Evolutionary conservation across 2,113 vertebrate species (phyloP).

Genomic region (Pachycephala philippinensis): DNA sequence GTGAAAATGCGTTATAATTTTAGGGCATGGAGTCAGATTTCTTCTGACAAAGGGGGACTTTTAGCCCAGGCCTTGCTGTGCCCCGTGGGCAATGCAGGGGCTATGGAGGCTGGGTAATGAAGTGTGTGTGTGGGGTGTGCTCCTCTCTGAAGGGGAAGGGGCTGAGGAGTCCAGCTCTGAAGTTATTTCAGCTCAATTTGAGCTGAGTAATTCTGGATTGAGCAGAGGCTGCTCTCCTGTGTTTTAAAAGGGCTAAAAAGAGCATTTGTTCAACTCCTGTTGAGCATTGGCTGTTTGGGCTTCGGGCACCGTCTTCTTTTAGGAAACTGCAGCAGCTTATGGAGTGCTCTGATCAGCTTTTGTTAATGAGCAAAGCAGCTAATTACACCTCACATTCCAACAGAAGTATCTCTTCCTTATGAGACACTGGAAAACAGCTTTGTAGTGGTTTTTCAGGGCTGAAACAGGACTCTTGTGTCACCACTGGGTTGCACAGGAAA

Average conservation of each 20-base stretch:
- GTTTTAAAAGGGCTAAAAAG: not conserved
- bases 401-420: not conserved
- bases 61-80: not conserved
- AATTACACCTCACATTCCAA: not conserved
- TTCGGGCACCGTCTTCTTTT: not conserved
- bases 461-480: too few relatives aligned
- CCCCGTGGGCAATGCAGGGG: not conserved
- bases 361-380: not conserved
- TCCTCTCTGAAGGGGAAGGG: not conserved
- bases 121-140: too few relatives aligned
- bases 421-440: not conserved
- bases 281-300: not conserved
- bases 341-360: not conserved
- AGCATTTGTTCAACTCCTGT: not conserved
- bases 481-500: rapidly evolving
- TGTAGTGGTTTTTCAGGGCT: not conserved
- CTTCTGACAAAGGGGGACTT: rapidly evolving
- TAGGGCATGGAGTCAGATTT: rapidly evolving
- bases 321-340: not conserved
- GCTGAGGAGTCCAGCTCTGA: not conserved
- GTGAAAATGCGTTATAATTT: not conserved
- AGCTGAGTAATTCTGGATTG: not conserved
- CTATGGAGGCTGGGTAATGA: not conserved
- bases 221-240: not conserved
- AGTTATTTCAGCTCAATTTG: not conserved